phyloP scores from a whole-genome alignment of 2,797 vertebrate genomes.

The Microhierax caerulescens region DNA sequence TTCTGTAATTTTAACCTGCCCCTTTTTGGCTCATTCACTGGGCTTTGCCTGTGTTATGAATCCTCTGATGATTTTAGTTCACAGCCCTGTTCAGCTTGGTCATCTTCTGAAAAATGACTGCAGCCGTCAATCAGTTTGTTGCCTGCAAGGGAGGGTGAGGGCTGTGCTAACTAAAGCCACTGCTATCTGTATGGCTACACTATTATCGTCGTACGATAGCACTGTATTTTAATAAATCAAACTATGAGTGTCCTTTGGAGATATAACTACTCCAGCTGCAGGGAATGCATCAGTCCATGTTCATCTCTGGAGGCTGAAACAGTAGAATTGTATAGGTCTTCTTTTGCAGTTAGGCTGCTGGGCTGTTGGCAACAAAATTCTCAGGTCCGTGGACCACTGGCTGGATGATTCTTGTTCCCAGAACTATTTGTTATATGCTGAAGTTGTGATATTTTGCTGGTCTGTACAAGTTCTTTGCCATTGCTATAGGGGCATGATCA shows the following conservation, averaged over 20 bases:
- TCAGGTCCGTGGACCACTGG: neutral
- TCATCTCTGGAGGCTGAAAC: neutral
- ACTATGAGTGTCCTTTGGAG: neutral
- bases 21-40: neutral
- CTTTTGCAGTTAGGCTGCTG: neutral
- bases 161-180: neutral
- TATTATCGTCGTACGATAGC: neutral
- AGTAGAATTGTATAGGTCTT: neutral
- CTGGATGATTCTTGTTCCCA: neutral
- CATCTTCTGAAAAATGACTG: neutral
- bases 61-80: neutral
- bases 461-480: neutral
- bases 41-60: neutral
- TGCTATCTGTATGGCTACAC: neutral
- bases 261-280: neutral
- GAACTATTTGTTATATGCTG: neutral
- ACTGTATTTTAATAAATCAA: neutral
- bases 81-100: neutral
- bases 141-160: neutral
- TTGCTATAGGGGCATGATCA: neutral
- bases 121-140: neutral
- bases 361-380: neutral
- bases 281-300: neutral
- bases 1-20: neutral
- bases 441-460: neutral